Conservation (phyloP, 2,888 invertebrate species). For the Drosophila fulvimacula region DNA sequence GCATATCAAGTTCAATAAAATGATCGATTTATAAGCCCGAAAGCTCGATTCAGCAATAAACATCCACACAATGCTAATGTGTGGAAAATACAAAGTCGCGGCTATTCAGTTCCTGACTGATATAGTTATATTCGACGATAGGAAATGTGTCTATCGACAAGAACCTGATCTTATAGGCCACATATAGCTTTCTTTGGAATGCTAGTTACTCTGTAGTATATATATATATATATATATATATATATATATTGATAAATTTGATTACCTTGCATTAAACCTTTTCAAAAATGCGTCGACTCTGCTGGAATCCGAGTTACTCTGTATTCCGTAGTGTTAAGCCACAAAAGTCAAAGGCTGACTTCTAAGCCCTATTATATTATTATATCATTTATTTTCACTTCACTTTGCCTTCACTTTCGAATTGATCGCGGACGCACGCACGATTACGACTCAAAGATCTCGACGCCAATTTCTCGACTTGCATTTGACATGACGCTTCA, state of each 20-base stretch:
- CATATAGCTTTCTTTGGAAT: background rate
- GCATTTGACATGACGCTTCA: conserved; percentile 1
- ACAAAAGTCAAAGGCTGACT: background rate
- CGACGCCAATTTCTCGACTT: background rate
- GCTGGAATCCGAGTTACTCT: conserved; percentile 1
- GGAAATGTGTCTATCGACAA: background rate
- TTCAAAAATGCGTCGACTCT: background rate
- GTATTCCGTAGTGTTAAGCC: no score
- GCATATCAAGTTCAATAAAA: conserved; percentile 58
- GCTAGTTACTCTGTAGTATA: background rate
- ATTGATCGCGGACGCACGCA: background rate
- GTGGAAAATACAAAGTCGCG: conserved; percentile 9
- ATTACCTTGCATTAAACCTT: conserved; percentile 1
- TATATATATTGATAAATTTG: no score
- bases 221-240: no score
- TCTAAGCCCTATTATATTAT: no score
- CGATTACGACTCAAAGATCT: background rate
- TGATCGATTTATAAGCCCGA: conserved; percentile 48
- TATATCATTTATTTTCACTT: background rate
- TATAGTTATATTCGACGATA: background rate
- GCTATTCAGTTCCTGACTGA: background rate
- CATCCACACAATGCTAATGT: conserved; percentile 29
- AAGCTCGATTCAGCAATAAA: conserved; percentile 49
- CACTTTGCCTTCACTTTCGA: background rate
- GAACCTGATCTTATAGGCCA: background rate